phyloP scores from a whole-genome alignment of 2,797 vertebrate species.

The Iguana delicatissima region DNA sequence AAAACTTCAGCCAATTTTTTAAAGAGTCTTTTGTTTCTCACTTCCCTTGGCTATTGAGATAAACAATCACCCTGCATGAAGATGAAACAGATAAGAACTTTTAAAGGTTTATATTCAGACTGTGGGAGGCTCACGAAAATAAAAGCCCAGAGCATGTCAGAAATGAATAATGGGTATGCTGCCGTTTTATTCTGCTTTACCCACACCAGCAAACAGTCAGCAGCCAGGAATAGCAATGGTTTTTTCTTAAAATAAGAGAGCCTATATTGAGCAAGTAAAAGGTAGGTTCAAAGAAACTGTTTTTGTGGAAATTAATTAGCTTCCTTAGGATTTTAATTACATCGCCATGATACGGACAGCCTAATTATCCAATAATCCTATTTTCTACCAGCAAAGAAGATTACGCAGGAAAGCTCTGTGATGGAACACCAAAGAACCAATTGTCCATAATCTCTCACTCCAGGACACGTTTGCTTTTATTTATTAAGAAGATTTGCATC shows the following conservation, averaged over 20 bases:
- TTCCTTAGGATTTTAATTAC: slow-evolving; percentile 78
- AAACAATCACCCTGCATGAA: slow-evolving; percentile 32
- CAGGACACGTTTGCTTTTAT: not conserved
- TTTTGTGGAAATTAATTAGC: slow-evolving; percentile 80
- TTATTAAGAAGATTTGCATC: not conserved
- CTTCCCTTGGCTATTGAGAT: not conserved
- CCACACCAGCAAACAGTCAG: slow-evolving; percentile 76
- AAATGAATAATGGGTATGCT: not conserved
- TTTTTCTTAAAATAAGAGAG: slow-evolving; percentile 70
- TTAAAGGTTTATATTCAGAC: slow-evolving; percentile 44
- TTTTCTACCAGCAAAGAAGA: slow-evolving; percentile 48
- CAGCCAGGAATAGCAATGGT: slow-evolving; percentile 76
- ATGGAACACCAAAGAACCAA: slow-evolving; percentile 48
- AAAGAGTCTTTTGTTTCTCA: too few relatives aligned
- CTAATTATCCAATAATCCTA: slow-evolving; percentile 75
- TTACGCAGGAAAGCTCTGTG: slow-evolving; percentile 57
- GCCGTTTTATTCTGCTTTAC: slow-evolving; percentile 17
- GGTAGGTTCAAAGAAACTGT: slow-evolving; percentile 73
- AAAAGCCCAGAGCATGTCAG: slow-evolving; percentile 20
- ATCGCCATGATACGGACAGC: slow-evolving; percentile 68
- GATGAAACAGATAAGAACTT: slow-evolving; percentile 47
- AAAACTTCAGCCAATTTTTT: too few relatives aligned
- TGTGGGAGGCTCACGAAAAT: slow-evolving; percentile 46
- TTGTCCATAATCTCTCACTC: not conserved
- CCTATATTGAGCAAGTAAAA: slow-evolving; percentile 73